phyloP scores from a whole-genome alignment of 2,797 vertebrate genomes.

The Propithecus perrieri region DNA sequence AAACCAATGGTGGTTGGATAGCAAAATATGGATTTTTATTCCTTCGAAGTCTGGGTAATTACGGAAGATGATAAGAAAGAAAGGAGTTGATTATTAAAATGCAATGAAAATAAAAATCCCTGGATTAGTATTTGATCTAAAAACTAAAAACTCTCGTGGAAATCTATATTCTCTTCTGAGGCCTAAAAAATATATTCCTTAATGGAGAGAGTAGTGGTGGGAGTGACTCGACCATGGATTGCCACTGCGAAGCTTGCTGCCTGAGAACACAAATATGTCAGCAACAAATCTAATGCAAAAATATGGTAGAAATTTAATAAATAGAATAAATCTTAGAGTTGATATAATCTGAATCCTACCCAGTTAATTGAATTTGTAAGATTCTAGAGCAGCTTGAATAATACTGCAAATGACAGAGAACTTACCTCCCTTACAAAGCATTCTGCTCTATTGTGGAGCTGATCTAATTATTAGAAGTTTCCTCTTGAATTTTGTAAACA shows the following conservation, averaged over 20 bases:
- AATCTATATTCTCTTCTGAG: background rate
- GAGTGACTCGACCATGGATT: background rate
- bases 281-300: background rate
- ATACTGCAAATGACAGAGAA: background rate
- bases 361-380: background rate
- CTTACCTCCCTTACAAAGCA: background rate
- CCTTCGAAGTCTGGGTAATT: background rate
- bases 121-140: background rate
- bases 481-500: background rate
- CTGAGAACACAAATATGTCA: background rate
- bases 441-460: background rate
- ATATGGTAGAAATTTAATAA: background rate
- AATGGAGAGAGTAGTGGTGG: background rate
- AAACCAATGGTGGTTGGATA: background rate
- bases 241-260: background rate
- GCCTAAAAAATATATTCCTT: background rate
- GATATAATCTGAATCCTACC: background rate
- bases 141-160: background rate
- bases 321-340: background rate
- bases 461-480: background rate
- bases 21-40: background rate
- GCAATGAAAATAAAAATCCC: background rate
- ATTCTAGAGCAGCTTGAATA: background rate
- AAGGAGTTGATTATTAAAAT: background rate
- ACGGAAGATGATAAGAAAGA: background rate